Conservation (phyloP, 2,113 vertebrate species). For the Cebus imitator region DNA sequence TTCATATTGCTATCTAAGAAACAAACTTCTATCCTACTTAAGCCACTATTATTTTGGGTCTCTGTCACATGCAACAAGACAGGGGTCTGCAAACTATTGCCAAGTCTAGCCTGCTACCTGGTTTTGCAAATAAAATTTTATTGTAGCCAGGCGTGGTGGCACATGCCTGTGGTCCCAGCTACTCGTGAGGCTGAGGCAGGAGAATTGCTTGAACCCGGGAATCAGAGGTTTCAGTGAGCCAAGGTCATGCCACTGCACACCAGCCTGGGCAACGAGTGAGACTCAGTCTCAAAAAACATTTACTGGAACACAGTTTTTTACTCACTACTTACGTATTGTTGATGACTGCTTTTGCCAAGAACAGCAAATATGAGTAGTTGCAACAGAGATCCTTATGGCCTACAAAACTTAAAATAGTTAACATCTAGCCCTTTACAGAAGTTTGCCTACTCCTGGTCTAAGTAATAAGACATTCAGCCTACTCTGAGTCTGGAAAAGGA, state of each 20-base stretch:
- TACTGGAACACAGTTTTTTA: background rate
- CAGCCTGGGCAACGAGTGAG: too few species aligned
- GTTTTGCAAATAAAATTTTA: conserved; percentile 41
- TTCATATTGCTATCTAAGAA: background rate
- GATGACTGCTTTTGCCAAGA: background rate
- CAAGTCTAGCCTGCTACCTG: background rate
- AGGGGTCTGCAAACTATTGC: background rate
- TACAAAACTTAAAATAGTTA: background rate
- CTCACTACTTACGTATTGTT: background rate
- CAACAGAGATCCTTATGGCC: background rate
- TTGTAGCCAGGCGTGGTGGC: background rate
- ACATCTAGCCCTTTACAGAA: background rate
- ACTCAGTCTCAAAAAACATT: too few species aligned
- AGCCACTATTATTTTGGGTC: background rate
- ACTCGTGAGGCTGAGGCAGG: too few species aligned
- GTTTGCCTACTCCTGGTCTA: background rate
- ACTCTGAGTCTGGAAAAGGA: background rate
- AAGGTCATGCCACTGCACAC: too few species aligned
- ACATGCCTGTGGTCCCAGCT: too few species aligned
- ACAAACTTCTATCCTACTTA: background rate
- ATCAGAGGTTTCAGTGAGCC: too few species aligned
- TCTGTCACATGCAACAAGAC: background rate
- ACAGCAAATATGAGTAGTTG: background rate
- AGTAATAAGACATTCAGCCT: background rate
- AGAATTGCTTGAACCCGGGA: too few species aligned